Percentiles rank a stretch among this genome's conserved stretches.
Conservation (phyloP, 2,113 vertebrate genomes). For the Clarias batrachus region DNA sequence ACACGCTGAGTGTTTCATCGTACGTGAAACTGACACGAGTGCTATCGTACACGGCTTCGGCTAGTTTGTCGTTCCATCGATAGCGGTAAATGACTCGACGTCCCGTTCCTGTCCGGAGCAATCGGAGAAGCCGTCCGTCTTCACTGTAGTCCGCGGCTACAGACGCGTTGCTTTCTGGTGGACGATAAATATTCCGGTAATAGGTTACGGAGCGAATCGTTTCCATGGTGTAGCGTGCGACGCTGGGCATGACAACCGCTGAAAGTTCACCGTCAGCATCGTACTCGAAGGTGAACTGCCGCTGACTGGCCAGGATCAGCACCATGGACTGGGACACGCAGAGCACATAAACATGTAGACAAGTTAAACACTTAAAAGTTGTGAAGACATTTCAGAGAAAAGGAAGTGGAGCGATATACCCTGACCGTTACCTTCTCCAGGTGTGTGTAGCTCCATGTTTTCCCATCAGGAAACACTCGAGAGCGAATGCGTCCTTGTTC, state of each 20-base stretch:
- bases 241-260: constrained; percentile 95
- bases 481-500: constrained; percentile 89
- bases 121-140: constrained; percentile 89
- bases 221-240: constrained; percentile 96
- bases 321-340: constrained; percentile 86
- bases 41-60: constrained; percentile 93
- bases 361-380: background rate
- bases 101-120: constrained; percentile 89
- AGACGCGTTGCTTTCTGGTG: constrained; percentile 96
- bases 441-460: constrained; percentile 98
- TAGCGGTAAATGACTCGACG: constrained; percentile 92
- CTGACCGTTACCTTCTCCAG: constrained; percentile 87
- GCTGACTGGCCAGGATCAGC: constrained; percentile 94
- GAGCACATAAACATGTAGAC: constrained; percentile 18
- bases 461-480: constrained; percentile 92
- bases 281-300: constrained; percentile 97
- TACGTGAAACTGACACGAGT: constrained; percentile 97
- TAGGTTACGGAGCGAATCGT: constrained; percentile 96
- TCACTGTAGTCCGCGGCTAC: constrained; percentile 96
- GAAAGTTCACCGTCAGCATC: constrained; percentile 89
- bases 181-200: constrained; percentile 95
- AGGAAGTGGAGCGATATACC: constrained; percentile 41
- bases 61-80: constrained; percentile 88
- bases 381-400: constrained; percentile 32
- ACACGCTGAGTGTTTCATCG: constrained; percentile 90